Evolutionary conservation across 2,888 invertebrate species (phyloP).

Genomic region (Tetragnatha montana): DNA sequence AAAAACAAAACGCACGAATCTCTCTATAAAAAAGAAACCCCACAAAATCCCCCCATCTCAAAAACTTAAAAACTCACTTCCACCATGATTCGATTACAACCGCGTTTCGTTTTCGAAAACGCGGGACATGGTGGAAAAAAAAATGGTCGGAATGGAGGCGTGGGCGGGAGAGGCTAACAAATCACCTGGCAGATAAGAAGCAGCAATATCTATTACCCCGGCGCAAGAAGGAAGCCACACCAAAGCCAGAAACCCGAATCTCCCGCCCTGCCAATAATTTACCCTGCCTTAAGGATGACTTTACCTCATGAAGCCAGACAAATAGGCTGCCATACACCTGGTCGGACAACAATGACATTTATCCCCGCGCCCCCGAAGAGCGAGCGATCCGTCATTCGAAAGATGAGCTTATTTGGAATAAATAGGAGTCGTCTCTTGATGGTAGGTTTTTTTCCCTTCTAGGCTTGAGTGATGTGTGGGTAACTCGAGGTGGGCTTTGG

Average conservation of each 20-base stretch:
- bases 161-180: conserved; percentile 27
- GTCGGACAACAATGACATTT: conserved; percentile 57
- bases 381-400: conserved; percentile 45
- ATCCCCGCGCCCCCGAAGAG: conserved; percentile 15
- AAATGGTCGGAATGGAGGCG: background rate
- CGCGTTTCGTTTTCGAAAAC: background rate
- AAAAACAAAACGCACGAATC: too few species aligned
- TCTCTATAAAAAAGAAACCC: too few species aligned
- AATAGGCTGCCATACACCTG: conserved; percentile 63
- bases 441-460: background rate
- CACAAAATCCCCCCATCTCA: too few species aligned
- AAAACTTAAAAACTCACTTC: too few species aligned
- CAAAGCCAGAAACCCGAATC: conserved; percentile 37
- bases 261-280: conserved; percentile 34
- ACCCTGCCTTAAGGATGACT: conserved; percentile 49
- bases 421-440: conserved; percentile 4
- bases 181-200: conserved; percentile 57
- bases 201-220: conserved; percentile 57
- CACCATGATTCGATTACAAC: background rate
- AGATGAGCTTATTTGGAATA: conserved; percentile 44
- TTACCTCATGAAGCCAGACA: conserved; percentile 58
- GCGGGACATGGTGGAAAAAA: background rate
- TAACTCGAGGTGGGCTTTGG: background rate
- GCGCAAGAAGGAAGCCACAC: conserved; percentile 46
- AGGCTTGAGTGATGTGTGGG: background rate